Evolutionary conservation across 2,113 vertebrate genomes (phyloP), one percentile per base, ranked within the genome.

Genomic region (Melozone crissalis): DNA sequence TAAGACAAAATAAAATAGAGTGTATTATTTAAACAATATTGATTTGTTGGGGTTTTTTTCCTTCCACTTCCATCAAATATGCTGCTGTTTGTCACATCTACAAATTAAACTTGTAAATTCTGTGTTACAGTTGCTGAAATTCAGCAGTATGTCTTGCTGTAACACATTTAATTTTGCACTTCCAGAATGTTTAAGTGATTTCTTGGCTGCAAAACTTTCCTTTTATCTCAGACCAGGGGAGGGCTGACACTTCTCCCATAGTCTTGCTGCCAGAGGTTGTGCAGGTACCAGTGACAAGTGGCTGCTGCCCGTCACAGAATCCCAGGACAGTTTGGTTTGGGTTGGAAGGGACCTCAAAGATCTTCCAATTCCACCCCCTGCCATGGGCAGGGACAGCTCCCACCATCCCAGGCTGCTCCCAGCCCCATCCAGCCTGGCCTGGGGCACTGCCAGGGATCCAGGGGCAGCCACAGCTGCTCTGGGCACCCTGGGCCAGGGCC

Each of bases 1-100:
- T 99, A 98, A 99, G 98, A 98, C 77, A 87, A 98, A 99, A 99
- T 99, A 96, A 96, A 96, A 99, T 98, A 98, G 97, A 98, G 98
- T 99, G 98, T 98, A 98, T 98, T 99, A 98, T 99, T 99, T 99
- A 99, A 99, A 98, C 98, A 99, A 74, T 69, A 98, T 61, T 51
- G 27, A 26, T 83, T 94, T 90, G 85, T 84, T 93, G 90, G 87
- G 11, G 2, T 11, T 95, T 95, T 91, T 93, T 72, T 17, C 35
- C 16, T 31, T 44, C 15, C 1, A 33, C 54, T 96, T 92, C 41
- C 67, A 80, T 69, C 90, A 84, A 66, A 41, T 85, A 39, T 17
- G 7, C 16, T 68, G 31, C 49, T 69, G 14, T 76, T 71, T 81
- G 52, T 65, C 94, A 67, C 52, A 44, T 63, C 39, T 95, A 47